Base-by-base conservation (phyloP, 2,888 invertebrate genomes). In the Cerceris ruficornis region DNA sequence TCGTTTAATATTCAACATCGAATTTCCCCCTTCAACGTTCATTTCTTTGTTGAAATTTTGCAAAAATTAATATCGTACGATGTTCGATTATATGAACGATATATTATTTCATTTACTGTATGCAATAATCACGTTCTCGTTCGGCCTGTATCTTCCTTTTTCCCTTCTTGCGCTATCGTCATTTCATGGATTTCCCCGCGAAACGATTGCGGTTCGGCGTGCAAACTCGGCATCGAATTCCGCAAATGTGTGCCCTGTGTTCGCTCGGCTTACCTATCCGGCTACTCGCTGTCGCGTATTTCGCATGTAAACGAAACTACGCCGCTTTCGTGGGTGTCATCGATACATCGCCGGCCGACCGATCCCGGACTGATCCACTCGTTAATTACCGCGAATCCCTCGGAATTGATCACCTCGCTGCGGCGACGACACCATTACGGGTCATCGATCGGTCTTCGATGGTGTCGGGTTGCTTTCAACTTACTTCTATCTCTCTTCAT, bases 311-410 rank as follows among this genome's bases (percentile, higher is more conserved):
- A 85, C 86, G 83, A 83, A 85, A 83, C 81, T 81, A 75, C 83
- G 77, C 69, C 66, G 72, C 72, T 84, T 81, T 71, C 83, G 83
- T 70, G 83, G 79, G 43, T 55, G 85, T 85, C 85, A 84, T 83
- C 85, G 84, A 85, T 85, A 83, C 85, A 76, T 77, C 75, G 73
- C 49, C 62, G 49, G 13, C 68, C 81, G 55, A 82, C 81, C 81
- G 69, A 82, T 75, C 77, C 75, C 74, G 28, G 85, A 76, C 80
- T 80, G 79, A 72, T 83, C 80, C 77, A 82, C 86, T 86, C 88
- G 85, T 88, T 88, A 86, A 88, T 88, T 88, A 88, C 83, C 85
- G 52, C 70, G 68, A 83, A 85, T 79, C 83, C 84, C 75, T 72
- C 72, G 81, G 66, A 86, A 88, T 84, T 81, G 82, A 84, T 85